Percentiles rank a stretch among this genome's conserved stretches.
Evolutionary conservation across 2,888 invertebrate genomes (phyloP).

Genomic region (Dryocosmus kuriphilus): DNA sequence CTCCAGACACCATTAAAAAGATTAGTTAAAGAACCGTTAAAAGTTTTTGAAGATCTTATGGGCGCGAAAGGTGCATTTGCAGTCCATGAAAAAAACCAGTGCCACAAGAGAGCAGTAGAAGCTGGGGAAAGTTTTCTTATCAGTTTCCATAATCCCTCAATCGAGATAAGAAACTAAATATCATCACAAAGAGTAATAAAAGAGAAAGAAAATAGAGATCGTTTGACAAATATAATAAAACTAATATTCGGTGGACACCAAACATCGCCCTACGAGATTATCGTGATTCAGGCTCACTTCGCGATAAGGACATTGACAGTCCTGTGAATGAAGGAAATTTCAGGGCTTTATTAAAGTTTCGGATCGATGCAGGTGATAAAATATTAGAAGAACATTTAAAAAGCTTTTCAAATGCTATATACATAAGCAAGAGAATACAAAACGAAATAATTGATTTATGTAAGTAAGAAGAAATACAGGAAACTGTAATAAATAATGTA

Average conservation of each 20-base stretch:
- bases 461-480: no score
- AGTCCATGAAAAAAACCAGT: constrained; percentile 45
- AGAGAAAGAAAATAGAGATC: constrained; percentile 45
- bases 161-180: no score
- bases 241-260: constrained; percentile 58
- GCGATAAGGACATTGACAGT: no score
- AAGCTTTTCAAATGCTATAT: no score
- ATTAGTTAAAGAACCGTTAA: constrained; percentile 51
- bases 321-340: constrained; percentile 54
- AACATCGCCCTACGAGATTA: constrained; percentile 54
- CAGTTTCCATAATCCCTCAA: no score
- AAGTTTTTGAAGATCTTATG: constrained; percentile 46
- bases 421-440: no score
- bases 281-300: constrained; percentile 44
- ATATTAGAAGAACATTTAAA: constrained; percentile 58
- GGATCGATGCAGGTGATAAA: constrained; percentile 59
- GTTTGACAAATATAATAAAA: constrained; percentile 52
- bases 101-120: constrained; percentile 48
- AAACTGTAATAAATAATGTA: no score
- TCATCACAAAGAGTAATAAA: no score
- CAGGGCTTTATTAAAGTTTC: constrained; percentile 57
- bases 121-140: constrained; percentile 47
- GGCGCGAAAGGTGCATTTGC: constrained; percentile 47
- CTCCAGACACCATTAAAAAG: constrained; percentile 41
- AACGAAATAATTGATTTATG: no score